Conservation (phyloP, 2,113 vertebrate species). For the Melanerpes aurifrons region DNA sequence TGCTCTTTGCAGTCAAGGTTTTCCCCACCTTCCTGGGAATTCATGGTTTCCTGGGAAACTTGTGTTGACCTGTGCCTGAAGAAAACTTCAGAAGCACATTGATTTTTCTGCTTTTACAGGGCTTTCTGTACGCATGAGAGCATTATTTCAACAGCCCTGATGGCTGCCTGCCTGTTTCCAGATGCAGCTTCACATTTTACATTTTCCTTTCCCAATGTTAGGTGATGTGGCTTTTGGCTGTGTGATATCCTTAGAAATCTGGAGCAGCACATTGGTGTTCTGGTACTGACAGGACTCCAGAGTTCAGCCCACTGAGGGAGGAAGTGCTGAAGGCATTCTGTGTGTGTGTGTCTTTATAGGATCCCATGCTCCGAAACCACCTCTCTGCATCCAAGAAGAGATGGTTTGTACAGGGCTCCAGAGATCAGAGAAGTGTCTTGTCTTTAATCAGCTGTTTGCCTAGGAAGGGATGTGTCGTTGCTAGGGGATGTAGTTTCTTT, state of each 20-base stretch:
- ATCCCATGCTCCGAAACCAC: neutral
- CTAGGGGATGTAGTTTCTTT: constrained; percentile 5
- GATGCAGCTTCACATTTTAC: neutral
- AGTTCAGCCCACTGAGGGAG: neutral
- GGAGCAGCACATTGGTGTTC: neutral
- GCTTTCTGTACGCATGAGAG: neutral
- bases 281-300: neutral
- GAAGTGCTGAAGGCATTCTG: neutral
- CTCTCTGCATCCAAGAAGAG: neutral
- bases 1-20: neutral
- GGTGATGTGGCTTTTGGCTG: neutral
- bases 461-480: neutral
- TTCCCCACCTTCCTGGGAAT: neutral
- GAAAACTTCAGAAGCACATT: neutral
- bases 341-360: neutral
- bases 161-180: neutral
- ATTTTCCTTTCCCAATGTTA: neutral
- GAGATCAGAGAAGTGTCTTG: neutral
- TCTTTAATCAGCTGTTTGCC: neutral
- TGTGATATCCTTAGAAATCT: neutral
- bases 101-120: neutral
- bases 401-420: neutral
- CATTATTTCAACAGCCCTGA: neutral
- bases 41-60: constrained; percentile 5
- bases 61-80: neutral